Base-by-base conservation (phyloP, 1,140 invertebrate genomes). In the Zophobas atratus region DNA sequence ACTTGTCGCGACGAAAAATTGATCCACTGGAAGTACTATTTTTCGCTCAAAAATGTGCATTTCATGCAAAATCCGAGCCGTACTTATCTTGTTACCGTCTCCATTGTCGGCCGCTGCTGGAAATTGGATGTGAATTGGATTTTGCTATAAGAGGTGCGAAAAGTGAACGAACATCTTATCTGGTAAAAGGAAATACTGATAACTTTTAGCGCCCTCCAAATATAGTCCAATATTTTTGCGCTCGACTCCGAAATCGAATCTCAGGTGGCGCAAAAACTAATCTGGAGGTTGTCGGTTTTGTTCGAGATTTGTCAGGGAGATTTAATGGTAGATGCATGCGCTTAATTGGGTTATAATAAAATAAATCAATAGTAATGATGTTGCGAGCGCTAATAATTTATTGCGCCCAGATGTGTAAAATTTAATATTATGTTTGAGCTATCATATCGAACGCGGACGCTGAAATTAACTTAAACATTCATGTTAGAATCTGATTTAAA, bases 121-220 rank as follows among this genome's bases (percentile, higher is more conserved):
- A 81, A 81, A 81, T 81, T 81, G 81, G 79, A 81, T 80, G 76
- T 81, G 81, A 81, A 81, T 80, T 79, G 79, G 80, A 81, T 81
- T 81, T 81, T 80, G 80, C 71, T 74, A 63, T 81, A 78, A 75
- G 79, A 81, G 77, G 78, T 77, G 79, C 53, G 77, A 80, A 77
- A 81, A 80, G 77, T 79, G 77, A 76, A 63, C 73, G 75, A 79
- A 60, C 77, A 70, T 79, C 77, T 79, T 79, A 79, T 46, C 71
- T 55, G 6, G 60, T 67, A 43, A 67, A 67, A 67, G 60, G 39
- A 67, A 67, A 67, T 67, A 67, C 60, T 67, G 60, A 67, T 67
- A 67, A 67, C 60, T 67, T 67, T 67, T 67, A 67, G 33, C 60
- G 39, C 39, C 38, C 60, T 8, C 8, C n/a, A 67, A 63, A 67